A percentile compares a stretch with the other conserved stretches of the same genome.
These are phyloP conservation scores for Aradophagus sp. DNA, from an alignment of 1,140 invertebrate genomes.

Conservation along the genomic window DNA sequence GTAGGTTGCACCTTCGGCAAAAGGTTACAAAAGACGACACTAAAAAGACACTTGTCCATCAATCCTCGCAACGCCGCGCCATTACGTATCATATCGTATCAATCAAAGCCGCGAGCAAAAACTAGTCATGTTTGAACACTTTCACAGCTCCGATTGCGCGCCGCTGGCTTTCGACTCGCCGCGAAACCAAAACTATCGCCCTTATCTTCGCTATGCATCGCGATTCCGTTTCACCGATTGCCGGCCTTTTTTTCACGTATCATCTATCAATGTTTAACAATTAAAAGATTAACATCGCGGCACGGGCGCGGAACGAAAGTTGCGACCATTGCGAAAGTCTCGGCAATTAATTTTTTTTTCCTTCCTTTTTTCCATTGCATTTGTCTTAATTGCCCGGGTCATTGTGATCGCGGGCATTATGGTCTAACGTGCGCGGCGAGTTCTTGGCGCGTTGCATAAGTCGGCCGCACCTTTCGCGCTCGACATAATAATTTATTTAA, in stretches of 20 bases:
- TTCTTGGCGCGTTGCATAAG: slow-evolving; percentile 54
- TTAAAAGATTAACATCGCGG: slow-evolving; percentile 27
- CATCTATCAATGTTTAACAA: slow-evolving; percentile 36
- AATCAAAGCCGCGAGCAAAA: no score
- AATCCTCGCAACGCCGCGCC: no score
- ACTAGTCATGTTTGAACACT: no score
- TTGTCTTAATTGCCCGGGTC: slow-evolving; percentile 53
- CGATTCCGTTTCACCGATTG: slow-evolving; percentile 14
- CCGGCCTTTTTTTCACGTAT: slow-evolving; percentile 7
- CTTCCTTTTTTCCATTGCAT: slow-evolving; percentile 44
- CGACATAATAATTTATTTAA: slow-evolving; percentile 67
- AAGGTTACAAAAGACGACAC: no score
- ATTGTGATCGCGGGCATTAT: slow-evolving; percentile 36
- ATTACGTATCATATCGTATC: no score
- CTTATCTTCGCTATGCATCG: slow-evolving; percentile 5
- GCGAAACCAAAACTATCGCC: neutral
- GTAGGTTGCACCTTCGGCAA: no score
- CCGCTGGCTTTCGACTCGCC: no score
- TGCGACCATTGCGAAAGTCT: slow-evolving; percentile 17
- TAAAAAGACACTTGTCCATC: no score
- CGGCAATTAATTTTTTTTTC: slow-evolving; percentile 12
- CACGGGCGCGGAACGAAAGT: slow-evolving; percentile 20
- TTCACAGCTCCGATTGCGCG: no score
- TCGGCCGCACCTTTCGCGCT: slow-evolving; percentile 59
- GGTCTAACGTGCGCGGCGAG: slow-evolving; percentile 25